Percentiles rank a stretch among this genome's conserved stretches.
phyloP scores from a whole-genome alignment of 1,140 invertebrate genomes.

The Bombus waltoni region DNA sequence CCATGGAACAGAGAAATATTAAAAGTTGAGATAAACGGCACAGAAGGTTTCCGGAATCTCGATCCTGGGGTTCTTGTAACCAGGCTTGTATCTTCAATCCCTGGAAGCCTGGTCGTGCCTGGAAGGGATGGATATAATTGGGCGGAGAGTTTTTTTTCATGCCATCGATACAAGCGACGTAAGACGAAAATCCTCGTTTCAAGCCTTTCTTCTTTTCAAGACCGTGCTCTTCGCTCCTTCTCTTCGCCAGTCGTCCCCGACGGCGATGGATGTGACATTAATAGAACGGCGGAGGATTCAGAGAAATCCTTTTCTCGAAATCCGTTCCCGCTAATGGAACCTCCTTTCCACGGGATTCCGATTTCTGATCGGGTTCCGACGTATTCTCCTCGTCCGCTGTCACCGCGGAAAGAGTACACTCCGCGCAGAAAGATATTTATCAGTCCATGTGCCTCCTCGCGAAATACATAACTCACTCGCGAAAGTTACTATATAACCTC shows the following conservation, averaged over 20 bases:
- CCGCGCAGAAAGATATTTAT: conserved; percentile 25
- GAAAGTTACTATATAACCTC: background rate
- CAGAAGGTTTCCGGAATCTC: background rate
- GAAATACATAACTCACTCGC: conserved; percentile 15
- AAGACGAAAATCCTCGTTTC: conserved; percentile 57
- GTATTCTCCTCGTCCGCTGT: conserved; percentile 33
- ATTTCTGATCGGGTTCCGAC: conserved; percentile 64
- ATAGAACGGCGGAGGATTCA: conserved; percentile 64
- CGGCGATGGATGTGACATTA: conserved; percentile 65
- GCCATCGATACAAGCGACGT: conserved; percentile 48
- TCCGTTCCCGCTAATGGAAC: conserved; percentile 62
- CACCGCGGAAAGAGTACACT: conserved; percentile 23
- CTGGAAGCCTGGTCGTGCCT: background rate
- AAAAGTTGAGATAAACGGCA: background rate
- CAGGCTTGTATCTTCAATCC: background rate
- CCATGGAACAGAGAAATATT: too few relatives aligned
- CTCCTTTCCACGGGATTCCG: conserved; percentile 55
- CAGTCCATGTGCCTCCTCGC: background rate
- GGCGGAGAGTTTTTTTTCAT: background rate
- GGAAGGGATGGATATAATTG: conserved; percentile 24
- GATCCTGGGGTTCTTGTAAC: background rate
- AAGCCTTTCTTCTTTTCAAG: background rate
- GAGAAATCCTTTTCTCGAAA: conserved; percentile 65
- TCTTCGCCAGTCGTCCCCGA: conserved; percentile 15
- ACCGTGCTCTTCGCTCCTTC: background rate